These are phyloP conservation scores for Neuroterus valhalla DNA, from an alignment of 1,140 invertebrate species.

Conservation along the genomic window DNA sequence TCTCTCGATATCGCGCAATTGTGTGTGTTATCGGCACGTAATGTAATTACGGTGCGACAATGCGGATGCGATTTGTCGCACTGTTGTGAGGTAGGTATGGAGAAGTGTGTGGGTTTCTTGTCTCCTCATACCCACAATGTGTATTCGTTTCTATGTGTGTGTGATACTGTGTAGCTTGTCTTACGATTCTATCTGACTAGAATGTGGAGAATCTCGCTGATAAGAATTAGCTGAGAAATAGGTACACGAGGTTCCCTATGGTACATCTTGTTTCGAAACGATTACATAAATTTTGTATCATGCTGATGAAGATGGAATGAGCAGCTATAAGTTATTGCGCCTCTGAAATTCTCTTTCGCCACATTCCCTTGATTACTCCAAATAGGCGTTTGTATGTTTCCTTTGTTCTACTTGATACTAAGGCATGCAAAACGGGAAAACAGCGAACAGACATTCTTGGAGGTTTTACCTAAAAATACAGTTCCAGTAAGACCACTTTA, in stretches of 20 bases:
- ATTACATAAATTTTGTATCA: too few relatives aligned
- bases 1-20: conserved; percentile 20
- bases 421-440: too few relatives aligned
- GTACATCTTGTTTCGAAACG: neutral
- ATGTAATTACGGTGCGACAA: conserved; percentile 38
- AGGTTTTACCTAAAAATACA: too few relatives aligned
- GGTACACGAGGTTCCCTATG: neutral
- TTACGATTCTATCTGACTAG: conserved; percentile 17
- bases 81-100: neutral
- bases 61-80: conserved; percentile 40
- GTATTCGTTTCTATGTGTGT: too few relatives aligned
- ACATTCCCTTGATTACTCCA: too few relatives aligned
- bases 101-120: neutral
- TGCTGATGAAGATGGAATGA: too few relatives aligned
- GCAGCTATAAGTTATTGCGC: too few relatives aligned
- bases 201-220: conserved; percentile 1
- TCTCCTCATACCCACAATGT: neutral
- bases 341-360: too few relatives aligned
- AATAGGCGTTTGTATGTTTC: too few relatives aligned
- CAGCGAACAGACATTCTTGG: too few relatives aligned
- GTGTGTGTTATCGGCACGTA: conserved; percentile 43
- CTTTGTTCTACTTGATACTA: too few relatives aligned
- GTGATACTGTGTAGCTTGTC: neutral
- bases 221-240: neutral
- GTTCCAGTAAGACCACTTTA: too few relatives aligned